These are phyloP conservation scores for Petrocephalus zakoni DNA, from an alignment of 2,113 vertebrate genomes.

Conservation along the genomic window DNA sequence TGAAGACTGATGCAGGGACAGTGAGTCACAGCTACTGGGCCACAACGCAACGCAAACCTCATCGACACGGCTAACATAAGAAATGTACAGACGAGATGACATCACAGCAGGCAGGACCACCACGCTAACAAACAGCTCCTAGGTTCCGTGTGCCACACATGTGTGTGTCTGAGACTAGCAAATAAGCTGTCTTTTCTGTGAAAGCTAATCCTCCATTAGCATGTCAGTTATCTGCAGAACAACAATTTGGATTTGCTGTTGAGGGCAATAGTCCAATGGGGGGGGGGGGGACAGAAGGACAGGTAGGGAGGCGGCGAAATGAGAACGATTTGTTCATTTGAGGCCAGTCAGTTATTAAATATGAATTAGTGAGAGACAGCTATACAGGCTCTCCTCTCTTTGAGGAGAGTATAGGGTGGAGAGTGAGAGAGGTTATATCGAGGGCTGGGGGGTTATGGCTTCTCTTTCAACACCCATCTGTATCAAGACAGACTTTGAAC, in stretches of 20 bases:
- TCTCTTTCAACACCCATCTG: not conserved
- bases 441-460: too few species aligned
- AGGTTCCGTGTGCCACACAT: not conserved
- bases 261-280: not conserved
- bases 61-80: not conserved
- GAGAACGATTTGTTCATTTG: slow-evolving; percentile 9
- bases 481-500: not conserved
- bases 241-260: not conserved
- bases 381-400: not conserved
- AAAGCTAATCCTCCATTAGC: slow-evolving; percentile 27
- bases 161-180: not conserved
- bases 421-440: not conserved
- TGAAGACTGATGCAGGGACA: not conserved
- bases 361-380: not conserved
- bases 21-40: not conserved
- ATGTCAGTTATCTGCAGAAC: slow-evolving; percentile 20
- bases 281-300: slow-evolving; percentile 5
- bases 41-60: too few species aligned
- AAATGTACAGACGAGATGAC: not conserved
- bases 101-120: not conserved
- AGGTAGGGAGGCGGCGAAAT: slow-evolving; percentile 17
- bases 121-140: not conserved
- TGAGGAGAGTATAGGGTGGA: not conserved
- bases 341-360: not conserved
- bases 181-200: not conserved